Evolutionary conservation across 2,113 vertebrate genomes (phyloP), one percentile per base, ranked within the genome.

Genomic region (Ascaphus truei): DNA sequence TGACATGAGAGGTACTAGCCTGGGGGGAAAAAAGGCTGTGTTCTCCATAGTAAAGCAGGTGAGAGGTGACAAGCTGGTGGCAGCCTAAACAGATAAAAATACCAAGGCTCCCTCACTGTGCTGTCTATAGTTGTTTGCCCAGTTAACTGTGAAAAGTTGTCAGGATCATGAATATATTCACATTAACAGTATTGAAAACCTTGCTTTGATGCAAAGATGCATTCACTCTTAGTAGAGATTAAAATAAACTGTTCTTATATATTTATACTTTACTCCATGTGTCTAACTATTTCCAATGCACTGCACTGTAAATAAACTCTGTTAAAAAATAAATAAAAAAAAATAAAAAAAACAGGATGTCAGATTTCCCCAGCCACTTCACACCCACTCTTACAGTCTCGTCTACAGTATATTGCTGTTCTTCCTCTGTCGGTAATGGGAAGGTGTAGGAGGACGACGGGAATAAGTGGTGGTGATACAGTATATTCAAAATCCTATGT

Each of bases 361-460:
- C n/a, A 45, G 34, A 31, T 34, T 45, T 50, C 31, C 27, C 34
- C 43, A n/a, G 34, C 26, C 37, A 56, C 26, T 56, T 56, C 37
- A 55, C 51, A 67, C 64, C 26, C 64, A 56, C 64, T 67, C 52
- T 15, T 64, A 9, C 62, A 64, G 47, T 18, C 62, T 48, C 29
- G 47, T 12, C n/a, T n/a, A n/a, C n/a, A n/a, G n/a, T 36, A 37
- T 48, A 52, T 47, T 51, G 8, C 62, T 16, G 48, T 62, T 62
- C 45, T 62, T 50, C 62, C 47, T 26, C 62, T 51, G 12, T 26
- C 47, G 27, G 62, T 48, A 52, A 37, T 64, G 62, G 31, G 62
- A 64, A 64, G 62, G 62, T 64, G 62, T 64, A 64, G 62, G 62
- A 37, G 62, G 62, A 51, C 51, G 48, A 53, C 29, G 52, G 62